Evolutionary conservation across 2,888 invertebrate species (phyloP), one percentile per base, ranked within the genome.

Genomic region (Mimachlamys varia): DNA sequence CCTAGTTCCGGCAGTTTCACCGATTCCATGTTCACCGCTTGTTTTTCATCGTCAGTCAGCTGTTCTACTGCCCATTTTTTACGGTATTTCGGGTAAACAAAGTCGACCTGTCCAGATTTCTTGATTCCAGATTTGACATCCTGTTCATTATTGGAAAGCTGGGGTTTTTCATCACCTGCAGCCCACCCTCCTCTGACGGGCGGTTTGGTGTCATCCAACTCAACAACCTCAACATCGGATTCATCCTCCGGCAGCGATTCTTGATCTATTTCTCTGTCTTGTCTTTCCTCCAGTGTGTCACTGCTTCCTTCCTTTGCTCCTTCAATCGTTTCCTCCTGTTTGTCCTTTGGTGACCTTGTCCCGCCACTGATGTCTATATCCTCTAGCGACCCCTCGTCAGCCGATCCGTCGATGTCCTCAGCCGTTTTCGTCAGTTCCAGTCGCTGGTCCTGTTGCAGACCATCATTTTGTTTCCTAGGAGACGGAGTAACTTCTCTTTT

Each of bases 21-120:
- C 33, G 27, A 10, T 76, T 76, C 76, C 76, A 76, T 76, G 15
- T 27, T 76, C 4, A 76, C 76, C 13, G 76, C 27, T 33, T 76
- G 76, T 76, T 76, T 76, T 76, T 76, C 76, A 76, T 76, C 76
- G 15, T 76, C 76, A 2, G 76, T 76, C 27, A 76, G 76, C 33
- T 76, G 76, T 76, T 76, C 76, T 5, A 76, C 76, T 27, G 76
- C 76, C 76, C 76, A 76, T 76, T 76, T 27, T 76, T 76, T 76
- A 33, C 76, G 76, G 33, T 76, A 76, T 1, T 76, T 76, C 33
- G 76, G 76, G 27, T 76, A 76, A 27, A 76, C 76, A 76, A 76
- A 76, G 76, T 76, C 76, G n/a, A 58, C 58, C 58, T 58, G 58
- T 17, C 33, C 27, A 7, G 33, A 27, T 27, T 27, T 76, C 76